Evolutionary conservation across 2,797 vertebrate species (phyloP).

Genomic region (Mormyrus proboscirostris): DNA sequence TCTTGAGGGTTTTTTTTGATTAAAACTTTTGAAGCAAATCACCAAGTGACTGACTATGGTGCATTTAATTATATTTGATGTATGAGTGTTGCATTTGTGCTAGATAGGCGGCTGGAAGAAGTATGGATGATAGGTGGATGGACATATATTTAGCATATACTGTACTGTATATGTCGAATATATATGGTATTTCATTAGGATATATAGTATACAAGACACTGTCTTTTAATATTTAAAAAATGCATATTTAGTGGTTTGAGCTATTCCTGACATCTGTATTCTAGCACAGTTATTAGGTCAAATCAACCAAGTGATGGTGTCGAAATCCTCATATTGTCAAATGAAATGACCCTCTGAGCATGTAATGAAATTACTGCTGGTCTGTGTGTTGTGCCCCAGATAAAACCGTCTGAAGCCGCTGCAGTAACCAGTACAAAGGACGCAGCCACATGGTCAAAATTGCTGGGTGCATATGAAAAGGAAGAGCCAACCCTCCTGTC

Average conservation of each 20-base stretch:
- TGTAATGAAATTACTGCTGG: slow-evolving; percentile 14
- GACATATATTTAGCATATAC: not conserved
- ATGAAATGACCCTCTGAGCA: not conserved
- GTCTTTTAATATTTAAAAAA: not conserved
- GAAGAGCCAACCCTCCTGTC: not conserved
- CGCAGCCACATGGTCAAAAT: not conserved
- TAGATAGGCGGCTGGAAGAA: not conserved
- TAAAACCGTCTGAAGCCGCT: not conserved
- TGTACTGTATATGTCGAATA: not conserved
- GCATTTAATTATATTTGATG: not conserved
- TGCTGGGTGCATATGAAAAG: not conserved
- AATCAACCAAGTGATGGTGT: not conserved
- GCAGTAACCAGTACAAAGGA: not conserved
- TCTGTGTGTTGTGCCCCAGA: not conserved
- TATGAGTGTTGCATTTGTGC: not conserved
- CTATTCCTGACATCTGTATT: not conserved
- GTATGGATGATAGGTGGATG: not conserved
- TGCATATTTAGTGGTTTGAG: not conserved
- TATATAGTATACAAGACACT: not conserved
- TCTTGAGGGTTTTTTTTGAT: slow-evolving; percentile 7
- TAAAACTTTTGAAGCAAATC: slow-evolving; percentile 7
- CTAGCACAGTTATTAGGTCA: not conserved
- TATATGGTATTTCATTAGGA: not conserved
- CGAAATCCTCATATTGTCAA: not conserved
- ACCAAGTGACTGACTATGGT: not conserved